phyloP scores from a whole-genome alignment of 2,888 invertebrate genomes.

The Lucinisca nassula region DNA sequence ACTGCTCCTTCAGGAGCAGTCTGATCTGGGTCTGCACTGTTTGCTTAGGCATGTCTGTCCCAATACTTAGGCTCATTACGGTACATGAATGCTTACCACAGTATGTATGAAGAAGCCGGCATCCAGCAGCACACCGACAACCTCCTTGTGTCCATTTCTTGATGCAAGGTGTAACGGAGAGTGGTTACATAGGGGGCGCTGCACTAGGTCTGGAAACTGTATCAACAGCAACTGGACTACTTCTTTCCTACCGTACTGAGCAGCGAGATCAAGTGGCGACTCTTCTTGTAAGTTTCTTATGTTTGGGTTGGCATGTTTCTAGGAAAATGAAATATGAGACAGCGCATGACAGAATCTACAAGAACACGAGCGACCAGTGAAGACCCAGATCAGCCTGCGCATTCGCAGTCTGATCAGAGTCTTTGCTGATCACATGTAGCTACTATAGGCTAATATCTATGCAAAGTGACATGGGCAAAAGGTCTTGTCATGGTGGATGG shows the following conservation, averaged over 20 bases:
- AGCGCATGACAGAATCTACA: too few relatives aligned
- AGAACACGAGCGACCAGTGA: too few relatives aligned
- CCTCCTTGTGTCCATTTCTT: slow-evolving; percentile 92
- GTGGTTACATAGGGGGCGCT: slow-evolving; percentile 90
- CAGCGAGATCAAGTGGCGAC: slow-evolving; percentile 97
- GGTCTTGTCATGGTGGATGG: too few relatives aligned
- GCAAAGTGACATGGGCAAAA: too few relatives aligned
- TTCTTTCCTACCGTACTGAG: slow-evolving; percentile 92
- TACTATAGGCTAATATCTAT: too few relatives aligned
- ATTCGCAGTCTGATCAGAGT: too few relatives aligned
- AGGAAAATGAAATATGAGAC: slow-evolving; percentile 31
- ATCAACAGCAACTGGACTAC: slow-evolving; percentile 96
- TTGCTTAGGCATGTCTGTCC: too few relatives aligned
- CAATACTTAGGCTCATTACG: too few relatives aligned
- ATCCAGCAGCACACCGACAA: slow-evolving; percentile 94
- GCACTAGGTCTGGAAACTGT: slow-evolving; percentile 94
- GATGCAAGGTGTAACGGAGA: slow-evolving; percentile 98
- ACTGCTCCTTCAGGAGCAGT: too few relatives aligned
- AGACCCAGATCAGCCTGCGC: too few relatives aligned
- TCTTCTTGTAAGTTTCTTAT: slow-evolving; percentile 96
- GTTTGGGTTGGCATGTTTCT: slow-evolving; percentile 95
- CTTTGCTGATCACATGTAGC: too few relatives aligned
- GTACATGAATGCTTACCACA: slow-evolving; percentile 84
- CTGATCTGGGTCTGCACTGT: too few relatives aligned
- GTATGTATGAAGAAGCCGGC: slow-evolving; percentile 96